These are phyloP conservation scores for Anastrepha obliqua DNA, from an alignment of 1,140 invertebrate genomes.

Conservation along the genomic window DNA sequence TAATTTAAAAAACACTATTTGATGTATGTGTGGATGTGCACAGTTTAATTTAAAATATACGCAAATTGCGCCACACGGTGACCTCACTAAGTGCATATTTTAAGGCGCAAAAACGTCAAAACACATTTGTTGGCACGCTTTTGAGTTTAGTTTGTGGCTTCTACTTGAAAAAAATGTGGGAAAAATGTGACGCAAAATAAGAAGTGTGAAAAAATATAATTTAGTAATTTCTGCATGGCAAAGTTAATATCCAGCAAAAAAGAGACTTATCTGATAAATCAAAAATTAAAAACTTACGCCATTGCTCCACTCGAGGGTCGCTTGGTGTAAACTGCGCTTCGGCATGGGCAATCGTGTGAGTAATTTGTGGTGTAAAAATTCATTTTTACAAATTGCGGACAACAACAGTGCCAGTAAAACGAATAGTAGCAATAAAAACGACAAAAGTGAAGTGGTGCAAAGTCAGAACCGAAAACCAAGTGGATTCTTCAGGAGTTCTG, in stretches of 20 bases:
- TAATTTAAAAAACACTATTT: too few relatives aligned
- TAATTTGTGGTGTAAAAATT: slow-evolving; percentile 72
- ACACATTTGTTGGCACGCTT: background rate
- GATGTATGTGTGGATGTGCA: background rate
- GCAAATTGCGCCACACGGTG: slow-evolving; percentile 19
- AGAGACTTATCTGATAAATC: background rate
- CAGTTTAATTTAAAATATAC: background rate
- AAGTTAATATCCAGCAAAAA: background rate
- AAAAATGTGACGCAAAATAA: slow-evolving; percentile 14
- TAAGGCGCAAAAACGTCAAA: slow-evolving; percentile 42
- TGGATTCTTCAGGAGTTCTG: slow-evolving; percentile 66
- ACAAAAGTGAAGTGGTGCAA: slow-evolving; percentile 28
- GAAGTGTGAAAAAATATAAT: background rate
- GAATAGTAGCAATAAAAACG: slow-evolving; percentile 41
- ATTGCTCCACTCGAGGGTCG: background rate
- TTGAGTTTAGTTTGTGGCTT: background rate
- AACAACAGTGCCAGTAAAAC: slow-evolving; percentile 49
- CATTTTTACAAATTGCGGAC: slow-evolving; percentile 65
- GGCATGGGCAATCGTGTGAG: slow-evolving; percentile 73
- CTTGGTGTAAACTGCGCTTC: background rate
- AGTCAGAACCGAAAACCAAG: slow-evolving; percentile 51
- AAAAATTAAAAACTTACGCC: background rate
- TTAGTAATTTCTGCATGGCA: background rate
- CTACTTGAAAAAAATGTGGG: background rate
- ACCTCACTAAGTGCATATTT: slow-evolving; percentile 38